These are phyloP conservation scores for Anseranas semipalmata DNA, from an alignment of 2,113 vertebrate species.

Conservation along the genomic window DNA sequence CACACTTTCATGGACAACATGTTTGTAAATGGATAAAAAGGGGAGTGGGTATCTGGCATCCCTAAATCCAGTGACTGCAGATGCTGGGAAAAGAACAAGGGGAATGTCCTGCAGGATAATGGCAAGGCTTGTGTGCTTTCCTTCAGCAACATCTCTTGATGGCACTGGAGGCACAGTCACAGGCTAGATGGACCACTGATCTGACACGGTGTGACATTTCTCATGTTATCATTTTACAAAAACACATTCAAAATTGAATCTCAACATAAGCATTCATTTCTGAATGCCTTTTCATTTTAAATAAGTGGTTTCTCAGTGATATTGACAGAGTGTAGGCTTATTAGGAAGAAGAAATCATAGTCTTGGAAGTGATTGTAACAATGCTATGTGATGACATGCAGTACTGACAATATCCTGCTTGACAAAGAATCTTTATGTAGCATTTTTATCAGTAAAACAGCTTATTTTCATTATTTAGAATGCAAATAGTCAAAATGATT, in stretches of 20 bases:
- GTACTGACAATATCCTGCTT: background rate
- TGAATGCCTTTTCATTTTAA: background rate
- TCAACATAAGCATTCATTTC: background rate
- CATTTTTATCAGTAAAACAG: background rate
- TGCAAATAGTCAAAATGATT: background rate
- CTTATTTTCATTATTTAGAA: background rate
- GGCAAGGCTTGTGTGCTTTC: background rate
- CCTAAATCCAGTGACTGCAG: background rate
- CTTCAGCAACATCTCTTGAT: background rate
- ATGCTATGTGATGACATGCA: background rate
- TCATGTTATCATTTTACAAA: background rate
- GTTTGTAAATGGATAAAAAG: background rate
- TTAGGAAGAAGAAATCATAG: background rate
- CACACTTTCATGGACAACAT: background rate
- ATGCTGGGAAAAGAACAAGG: background rate
- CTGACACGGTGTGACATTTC: background rate
- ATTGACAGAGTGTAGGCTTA: background rate
- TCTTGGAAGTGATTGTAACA: background rate
- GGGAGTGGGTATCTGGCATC: background rate
- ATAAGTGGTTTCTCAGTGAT: background rate
- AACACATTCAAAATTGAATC: background rate
- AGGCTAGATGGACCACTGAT: background rate
- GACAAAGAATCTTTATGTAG: background rate
- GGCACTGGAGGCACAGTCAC: background rate
- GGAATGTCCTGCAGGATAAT: background rate